These are phyloP conservation scores for Mnemiopsis leidyi DNA, from an alignment of 37 sponge, comb jelly and placozoan genomes.

Conservation along the genomic window DNA sequence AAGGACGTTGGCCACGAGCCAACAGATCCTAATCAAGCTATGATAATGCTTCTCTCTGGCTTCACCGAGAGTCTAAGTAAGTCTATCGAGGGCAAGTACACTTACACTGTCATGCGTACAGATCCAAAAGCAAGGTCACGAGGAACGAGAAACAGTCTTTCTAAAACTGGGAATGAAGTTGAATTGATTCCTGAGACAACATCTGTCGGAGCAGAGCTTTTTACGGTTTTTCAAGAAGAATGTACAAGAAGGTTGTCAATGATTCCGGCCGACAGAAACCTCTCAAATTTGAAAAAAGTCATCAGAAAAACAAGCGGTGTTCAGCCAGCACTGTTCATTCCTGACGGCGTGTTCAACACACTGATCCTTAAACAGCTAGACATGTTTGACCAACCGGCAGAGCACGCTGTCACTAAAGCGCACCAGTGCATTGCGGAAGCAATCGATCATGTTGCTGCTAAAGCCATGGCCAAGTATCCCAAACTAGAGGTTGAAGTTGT, in stretches of 20 bases:
- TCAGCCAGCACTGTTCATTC: constrained; percentile 86
- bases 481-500: constrained; percentile 75
- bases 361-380: constrained; percentile 91
- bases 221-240: no score
- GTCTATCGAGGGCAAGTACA: constrained; percentile 32
- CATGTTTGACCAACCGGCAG: constrained; percentile 78
- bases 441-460: constrained; percentile 54
- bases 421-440: constrained; percentile 88
- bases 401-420: constrained; percentile 85
- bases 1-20: constrained; percentile 76
- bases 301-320: constrained; percentile 87
- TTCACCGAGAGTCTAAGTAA: constrained; percentile 69
- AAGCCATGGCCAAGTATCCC: constrained; percentile 73
- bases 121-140: neutral
- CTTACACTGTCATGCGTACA: constrained; percentile 67
- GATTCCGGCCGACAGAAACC: constrained; percentile 75
- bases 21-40: constrained; percentile 73
- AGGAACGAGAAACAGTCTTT: constrained; percentile 84
- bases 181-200: no score
- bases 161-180: constrained; percentile 82
- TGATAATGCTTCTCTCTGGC: constrained; percentile 78
- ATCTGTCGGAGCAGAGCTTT: no score
- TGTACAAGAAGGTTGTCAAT: neutral
- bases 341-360: constrained; percentile 93
- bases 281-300: constrained; percentile 77